These are phyloP conservation scores for Nipponia nippon DNA, from an alignment of 2,113 vertebrate species.

Conservation along the genomic window DNA sequence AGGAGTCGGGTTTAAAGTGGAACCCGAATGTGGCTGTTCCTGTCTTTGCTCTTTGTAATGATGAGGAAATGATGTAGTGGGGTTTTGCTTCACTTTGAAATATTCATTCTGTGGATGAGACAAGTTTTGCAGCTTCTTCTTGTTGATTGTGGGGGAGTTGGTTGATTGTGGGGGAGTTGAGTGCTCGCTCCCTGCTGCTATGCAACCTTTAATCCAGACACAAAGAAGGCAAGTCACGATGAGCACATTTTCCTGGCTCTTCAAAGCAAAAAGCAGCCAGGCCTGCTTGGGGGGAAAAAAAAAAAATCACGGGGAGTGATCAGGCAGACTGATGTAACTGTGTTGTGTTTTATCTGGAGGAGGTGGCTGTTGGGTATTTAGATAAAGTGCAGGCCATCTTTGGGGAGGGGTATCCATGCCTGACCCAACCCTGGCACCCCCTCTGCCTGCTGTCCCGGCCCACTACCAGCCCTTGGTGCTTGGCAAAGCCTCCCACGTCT, in stretches of 20 bases:
- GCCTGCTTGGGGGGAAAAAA: not conserved
- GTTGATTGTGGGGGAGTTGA: not conserved
- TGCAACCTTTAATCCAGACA: constrained; percentile 27
- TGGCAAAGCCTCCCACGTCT: not conserved
- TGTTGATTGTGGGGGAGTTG: not conserved
- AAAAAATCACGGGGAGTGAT: not conserved
- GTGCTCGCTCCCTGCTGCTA: not conserved
- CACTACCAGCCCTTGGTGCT: not conserved
- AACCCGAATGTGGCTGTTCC: not conserved
- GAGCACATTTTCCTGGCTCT: not conserved
- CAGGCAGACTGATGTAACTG: not conserved
- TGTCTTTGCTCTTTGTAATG: not conserved
- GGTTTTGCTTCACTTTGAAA: not conserved
- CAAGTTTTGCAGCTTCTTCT: not conserved
- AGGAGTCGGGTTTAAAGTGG: not conserved
- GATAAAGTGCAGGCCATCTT: not conserved
- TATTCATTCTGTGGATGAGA: not conserved
- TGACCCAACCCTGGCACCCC: not conserved
- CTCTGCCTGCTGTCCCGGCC: not conserved
- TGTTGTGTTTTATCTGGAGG: not conserved
- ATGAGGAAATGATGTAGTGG: not conserved
- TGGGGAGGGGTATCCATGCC: not conserved
- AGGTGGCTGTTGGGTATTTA: not conserved
- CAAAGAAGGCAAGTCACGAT: not conserved
- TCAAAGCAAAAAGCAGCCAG: not conserved